Evolutionary conservation across 2,797 vertebrate genomes (phyloP).

Genomic region (Salarias fasciatus): DNA sequence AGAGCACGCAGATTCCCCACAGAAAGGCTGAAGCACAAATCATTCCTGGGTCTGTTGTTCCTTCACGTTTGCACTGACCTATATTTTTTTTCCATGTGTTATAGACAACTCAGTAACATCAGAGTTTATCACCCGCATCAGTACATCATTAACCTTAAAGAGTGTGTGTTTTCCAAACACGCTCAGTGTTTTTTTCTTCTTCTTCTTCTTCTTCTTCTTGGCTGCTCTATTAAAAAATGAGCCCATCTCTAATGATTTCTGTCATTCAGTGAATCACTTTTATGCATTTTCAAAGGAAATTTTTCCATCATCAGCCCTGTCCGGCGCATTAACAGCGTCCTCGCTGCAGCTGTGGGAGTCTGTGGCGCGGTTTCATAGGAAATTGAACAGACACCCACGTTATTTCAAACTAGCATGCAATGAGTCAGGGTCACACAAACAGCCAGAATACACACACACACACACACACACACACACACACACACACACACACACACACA

Average conservation of each 20-base stretch:
- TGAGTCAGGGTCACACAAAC: conserved; percentile 44
- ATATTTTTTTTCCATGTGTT: conserved; percentile 8
- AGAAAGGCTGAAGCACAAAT: too few relatives aligned
- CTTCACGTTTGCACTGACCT: too few relatives aligned
- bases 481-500: conserved; percentile 6
- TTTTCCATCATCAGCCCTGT: conserved; percentile 47
- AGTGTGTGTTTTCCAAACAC: conserved; percentile 51
- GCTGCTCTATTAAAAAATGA: conserved; percentile 58
- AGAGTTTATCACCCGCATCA: conserved; percentile 36
- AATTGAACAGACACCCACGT: conserved; percentile 45
- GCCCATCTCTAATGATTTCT: conserved; percentile 53
- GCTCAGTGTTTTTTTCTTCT: conserved; percentile 26
- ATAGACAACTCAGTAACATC: conserved; percentile 9
- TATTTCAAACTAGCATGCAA: conserved; percentile 19
- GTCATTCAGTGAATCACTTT: conserved; percentile 51
- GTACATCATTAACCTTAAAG: conserved; percentile 57
- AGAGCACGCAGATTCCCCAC: too few relatives aligned
- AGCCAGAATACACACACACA: conserved; percentile 4
- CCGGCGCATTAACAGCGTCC: conserved; percentile 39
- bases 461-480: background rate
- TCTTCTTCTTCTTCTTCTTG: conserved; percentile 2
- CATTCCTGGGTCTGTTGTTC: too few relatives aligned
- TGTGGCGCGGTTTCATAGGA: conserved; percentile 49
- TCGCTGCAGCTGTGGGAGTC: conserved; percentile 41
- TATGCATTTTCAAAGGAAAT: conserved; percentile 58